phyloP scores from a whole-genome alignment of 2,113 vertebrate species.

The Pristiophorus japonicus region DNA sequence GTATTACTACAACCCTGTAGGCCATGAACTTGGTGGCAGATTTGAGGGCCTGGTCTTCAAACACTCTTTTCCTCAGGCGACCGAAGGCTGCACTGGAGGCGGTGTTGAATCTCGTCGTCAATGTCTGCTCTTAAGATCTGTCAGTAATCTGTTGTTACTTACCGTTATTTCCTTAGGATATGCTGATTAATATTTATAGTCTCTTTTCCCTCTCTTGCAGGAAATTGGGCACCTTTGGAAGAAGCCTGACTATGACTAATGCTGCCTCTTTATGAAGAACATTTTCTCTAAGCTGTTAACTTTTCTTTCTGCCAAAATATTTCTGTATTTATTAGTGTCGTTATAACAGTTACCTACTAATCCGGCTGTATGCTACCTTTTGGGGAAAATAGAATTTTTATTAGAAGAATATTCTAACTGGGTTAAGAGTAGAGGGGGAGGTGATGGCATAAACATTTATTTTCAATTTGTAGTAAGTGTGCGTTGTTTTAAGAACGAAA shows the following conservation, averaged over 20 bases:
- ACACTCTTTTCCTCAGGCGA: no score
- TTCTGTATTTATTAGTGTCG: constrained; percentile 48
- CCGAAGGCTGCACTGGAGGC: no score
- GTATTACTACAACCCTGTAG: no score
- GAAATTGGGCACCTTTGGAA: constrained; percentile 45
- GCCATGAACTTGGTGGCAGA: no score
- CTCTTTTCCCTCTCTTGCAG: constrained; percentile 44
- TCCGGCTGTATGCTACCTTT: neutral
- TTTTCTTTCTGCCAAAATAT: constrained; percentile 45
- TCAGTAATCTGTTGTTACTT: neutral
- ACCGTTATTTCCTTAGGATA: neutral
- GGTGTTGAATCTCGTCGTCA: no score
- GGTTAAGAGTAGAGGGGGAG: neutral
- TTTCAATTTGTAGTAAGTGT: neutral
- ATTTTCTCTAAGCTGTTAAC: constrained; percentile 41
- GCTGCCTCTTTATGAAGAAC: constrained; percentile 50
- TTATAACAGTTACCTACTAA: constrained; percentile 27
- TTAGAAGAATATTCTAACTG: neutral
- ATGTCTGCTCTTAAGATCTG: no score
- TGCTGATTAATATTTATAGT: neutral
- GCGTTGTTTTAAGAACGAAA: neutral
- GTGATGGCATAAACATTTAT: neutral
- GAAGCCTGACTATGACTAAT: constrained; percentile 47
- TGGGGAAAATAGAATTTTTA: neutral
- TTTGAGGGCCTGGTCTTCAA: no score